Conservation (phyloP, 2,113 vertebrate genomes). For the Siphamia tubifer region DNA sequence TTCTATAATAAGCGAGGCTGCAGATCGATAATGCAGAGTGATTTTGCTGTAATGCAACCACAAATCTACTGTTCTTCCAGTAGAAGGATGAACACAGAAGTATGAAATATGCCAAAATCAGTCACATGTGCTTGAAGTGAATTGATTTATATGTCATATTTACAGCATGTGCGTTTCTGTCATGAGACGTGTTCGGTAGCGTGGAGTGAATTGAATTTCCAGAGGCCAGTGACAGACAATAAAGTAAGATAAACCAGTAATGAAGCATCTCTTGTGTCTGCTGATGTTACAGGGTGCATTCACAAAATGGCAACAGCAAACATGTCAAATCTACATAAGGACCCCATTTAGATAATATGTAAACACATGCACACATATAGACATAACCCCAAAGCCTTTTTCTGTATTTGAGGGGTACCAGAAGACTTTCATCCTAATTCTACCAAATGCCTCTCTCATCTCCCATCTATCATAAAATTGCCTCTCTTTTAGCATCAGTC, state of each 20-base stretch:
- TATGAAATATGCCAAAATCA: conserved; percentile 20
- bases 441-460: conserved; percentile 8
- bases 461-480: conserved; percentile 9
- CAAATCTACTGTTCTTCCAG: conserved; percentile 10
- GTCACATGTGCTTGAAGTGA: conserved; percentile 26
- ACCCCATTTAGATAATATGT: conserved; percentile 32
- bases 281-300: background rate
- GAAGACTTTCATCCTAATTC: conserved; percentile 16
- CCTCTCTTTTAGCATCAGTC: conserved; percentile 31
- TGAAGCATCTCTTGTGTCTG: background rate
- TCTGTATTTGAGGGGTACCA: conserved; percentile 19
- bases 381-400: conserved; percentile 21
- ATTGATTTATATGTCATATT: background rate
- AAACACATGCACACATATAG: conserved; percentile 26
- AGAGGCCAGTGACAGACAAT: conserved; percentile 3
- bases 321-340: conserved; percentile 10
- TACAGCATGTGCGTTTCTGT: conserved; percentile 24
- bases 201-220: conserved; percentile 31
- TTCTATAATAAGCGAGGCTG: conserved; percentile 34
- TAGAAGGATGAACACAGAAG: conserved; percentile 3
- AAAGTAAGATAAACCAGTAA: background rate
- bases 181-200: background rate
- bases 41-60: conserved; percentile 34
- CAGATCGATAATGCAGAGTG: conserved; percentile 45
- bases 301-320: conserved; percentile 29